Percentiles rank a stretch among this genome's conserved stretches.
phyloP scores from a whole-genome alignment of 2,797 vertebrate genomes.

The Myotis myotis region DNA sequence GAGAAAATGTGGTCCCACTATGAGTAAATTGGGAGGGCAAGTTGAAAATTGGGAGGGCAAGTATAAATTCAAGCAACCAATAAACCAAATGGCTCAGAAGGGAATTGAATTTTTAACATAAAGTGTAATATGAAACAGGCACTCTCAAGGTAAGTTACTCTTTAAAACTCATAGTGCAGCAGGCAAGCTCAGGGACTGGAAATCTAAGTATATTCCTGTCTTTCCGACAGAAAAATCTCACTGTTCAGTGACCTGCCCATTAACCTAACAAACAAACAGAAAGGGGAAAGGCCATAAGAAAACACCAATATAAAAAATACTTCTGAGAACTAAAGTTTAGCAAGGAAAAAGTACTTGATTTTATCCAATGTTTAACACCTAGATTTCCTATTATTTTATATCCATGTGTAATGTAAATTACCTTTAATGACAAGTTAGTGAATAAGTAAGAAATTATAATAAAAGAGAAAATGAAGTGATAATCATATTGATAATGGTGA shows the following conservation, averaged over 20 bases:
- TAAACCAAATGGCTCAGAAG: constrained; percentile 80
- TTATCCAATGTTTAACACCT: constrained; percentile 70
- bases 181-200: constrained; percentile 66
- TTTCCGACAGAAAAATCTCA: background rate
- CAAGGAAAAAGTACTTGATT: constrained; percentile 40
- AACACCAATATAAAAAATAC: background rate
- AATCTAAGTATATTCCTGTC: constrained; percentile 54
- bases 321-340: background rate
- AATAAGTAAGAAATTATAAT: constrained; percentile 62
- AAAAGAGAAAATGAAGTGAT: constrained; percentile 67
- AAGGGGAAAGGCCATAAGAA: background rate
- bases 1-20: constrained; percentile 75
- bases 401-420: constrained; percentile 60
- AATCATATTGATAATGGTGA: background rate
- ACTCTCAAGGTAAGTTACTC: constrained; percentile 73
- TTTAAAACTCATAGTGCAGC: constrained; percentile 76
- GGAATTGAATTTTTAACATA: constrained; percentile 81
- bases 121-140: constrained; percentile 82
- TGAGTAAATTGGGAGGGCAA: constrained; percentile 77
- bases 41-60: constrained; percentile 60
- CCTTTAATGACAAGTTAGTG: constrained; percentile 59
- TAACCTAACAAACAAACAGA: background rate
- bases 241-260: background rate
- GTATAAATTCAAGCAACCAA: constrained; percentile 77
- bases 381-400: constrained; percentile 62